Conservation (phyloP, 2,113 vertebrate species). For the Austrofundulus limnaeus region DNA sequence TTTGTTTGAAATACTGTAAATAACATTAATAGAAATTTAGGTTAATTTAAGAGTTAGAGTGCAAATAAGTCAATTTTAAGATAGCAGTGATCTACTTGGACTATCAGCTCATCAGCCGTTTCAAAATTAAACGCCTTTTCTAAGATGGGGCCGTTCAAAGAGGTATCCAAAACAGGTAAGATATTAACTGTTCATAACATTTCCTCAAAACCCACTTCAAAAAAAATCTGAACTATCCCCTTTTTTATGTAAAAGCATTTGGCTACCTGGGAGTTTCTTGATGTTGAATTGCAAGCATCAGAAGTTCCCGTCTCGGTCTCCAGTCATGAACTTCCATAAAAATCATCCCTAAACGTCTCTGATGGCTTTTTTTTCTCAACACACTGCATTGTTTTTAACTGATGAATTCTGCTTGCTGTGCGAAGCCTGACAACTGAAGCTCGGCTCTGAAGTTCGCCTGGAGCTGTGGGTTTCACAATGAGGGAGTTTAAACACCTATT, state of each 20-base stretch:
- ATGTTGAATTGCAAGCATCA: slow-evolving; percentile 1
- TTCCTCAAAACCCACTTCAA: too few relatives aligned
- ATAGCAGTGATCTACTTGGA: too few relatives aligned
- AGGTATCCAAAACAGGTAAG: slow-evolving; percentile 5
- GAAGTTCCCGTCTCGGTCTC: slow-evolving; percentile 15
- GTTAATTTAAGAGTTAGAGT: too few relatives aligned
- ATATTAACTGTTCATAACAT: slow-evolving; percentile 15
- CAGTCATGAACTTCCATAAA: slow-evolving; percentile 34
- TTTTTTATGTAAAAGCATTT: too few relatives aligned
- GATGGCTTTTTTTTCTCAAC: slow-evolving; percentile 30
- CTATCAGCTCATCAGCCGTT: too few relatives aligned
- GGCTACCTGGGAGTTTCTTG: too few relatives aligned
- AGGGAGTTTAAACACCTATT: slow-evolving; percentile 36
- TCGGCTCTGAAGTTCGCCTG: neutral
- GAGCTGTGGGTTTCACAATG: slow-evolving; percentile 24
- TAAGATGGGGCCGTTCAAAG: too few relatives aligned
- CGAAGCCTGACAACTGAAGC: slow-evolving; percentile 13
- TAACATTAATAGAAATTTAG: too few relatives aligned
- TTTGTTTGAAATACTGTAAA: too few relatives aligned
- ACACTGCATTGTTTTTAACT: slow-evolving; percentile 28
- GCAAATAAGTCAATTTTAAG: too few relatives aligned
- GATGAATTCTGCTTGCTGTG: slow-evolving; percentile 10
- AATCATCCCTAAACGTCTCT: slow-evolving; percentile 29
- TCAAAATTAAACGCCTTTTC: too few relatives aligned
- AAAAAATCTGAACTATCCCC: too few relatives aligned